Evolutionary conservation across 2,113 vertebrate species (phyloP).

Genomic region (Zootoca vivipara): DNA sequence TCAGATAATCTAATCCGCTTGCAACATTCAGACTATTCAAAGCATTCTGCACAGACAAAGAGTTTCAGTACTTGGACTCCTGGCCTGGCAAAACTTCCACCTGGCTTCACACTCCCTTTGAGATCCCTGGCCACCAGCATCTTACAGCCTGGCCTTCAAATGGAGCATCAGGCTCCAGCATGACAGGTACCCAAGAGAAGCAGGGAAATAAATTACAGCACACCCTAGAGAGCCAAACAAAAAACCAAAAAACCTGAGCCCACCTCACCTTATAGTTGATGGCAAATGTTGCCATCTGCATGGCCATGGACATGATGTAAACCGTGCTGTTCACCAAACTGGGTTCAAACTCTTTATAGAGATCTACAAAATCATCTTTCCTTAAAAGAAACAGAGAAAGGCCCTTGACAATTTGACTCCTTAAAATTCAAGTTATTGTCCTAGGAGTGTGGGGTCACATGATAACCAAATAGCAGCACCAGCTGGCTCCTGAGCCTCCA

Average conservation of each 20-base stretch:
- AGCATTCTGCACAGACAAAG: neutral
- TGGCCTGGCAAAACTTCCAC: neutral
- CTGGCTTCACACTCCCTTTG: neutral
- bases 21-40: neutral
- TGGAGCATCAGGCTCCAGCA: neutral
- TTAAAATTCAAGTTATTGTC: neutral
- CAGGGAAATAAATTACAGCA: neutral
- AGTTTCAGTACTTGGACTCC: neutral
- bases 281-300: constrained; percentile 97
- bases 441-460: too few species aligned
- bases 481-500: too few species aligned
- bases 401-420: neutral
- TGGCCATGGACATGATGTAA: constrained; percentile 98
- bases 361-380: constrained; percentile 88
- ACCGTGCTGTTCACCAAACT: constrained; percentile 97
- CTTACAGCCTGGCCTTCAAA: neutral
- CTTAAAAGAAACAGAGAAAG: constrained; percentile 56
- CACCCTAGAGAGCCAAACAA: neutral
- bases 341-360: constrained; percentile 96
- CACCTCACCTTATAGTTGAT: constrained; percentile 94
- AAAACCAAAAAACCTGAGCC: neutral
- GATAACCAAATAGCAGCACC: too few species aligned
- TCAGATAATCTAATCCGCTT: neutral
- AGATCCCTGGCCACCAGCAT: neutral
- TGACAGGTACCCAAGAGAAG: neutral